A percentile compares a stretch with the other conserved stretches of the same genome.
These are phyloP conservation scores for Brachystomella parvula DNA, from an alignment of 1,140 invertebrate genomes.

Conservation along the genomic window DNA sequence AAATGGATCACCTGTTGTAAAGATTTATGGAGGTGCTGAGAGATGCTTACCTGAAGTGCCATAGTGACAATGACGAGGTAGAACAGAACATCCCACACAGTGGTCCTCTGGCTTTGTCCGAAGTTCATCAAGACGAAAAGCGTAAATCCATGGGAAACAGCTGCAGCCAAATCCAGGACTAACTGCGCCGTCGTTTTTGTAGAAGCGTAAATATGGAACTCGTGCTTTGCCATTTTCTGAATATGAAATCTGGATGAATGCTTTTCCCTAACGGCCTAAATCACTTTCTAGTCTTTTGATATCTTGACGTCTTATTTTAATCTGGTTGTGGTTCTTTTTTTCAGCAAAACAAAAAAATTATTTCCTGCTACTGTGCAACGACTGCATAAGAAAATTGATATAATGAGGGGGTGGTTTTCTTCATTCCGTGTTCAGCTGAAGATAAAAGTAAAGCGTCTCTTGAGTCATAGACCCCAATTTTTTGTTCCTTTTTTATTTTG, in stretches of 20 bases:
- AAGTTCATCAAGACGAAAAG: not conserved
- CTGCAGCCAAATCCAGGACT: constrained; percentile 7
- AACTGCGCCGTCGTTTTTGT: constrained; percentile 17
- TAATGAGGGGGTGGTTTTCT: not conserved
- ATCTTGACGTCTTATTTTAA: not conserved
- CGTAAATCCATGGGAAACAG: constrained; percentile 1
- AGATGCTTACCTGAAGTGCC: constrained; percentile 2
- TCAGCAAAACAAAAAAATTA: not conserved
- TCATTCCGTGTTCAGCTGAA: not conserved
- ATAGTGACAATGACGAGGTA: constrained; percentile 13
- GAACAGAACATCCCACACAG: not conserved
- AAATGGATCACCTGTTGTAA: not conserved
- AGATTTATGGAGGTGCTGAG: not conserved
- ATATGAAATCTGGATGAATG: not conserved
- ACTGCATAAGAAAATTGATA: not conserved
- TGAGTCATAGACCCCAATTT: not conserved
- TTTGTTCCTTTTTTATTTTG: too few relatives aligned
- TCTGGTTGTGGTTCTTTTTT: not conserved
- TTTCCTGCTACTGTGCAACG: not conserved
- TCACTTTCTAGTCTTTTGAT: not conserved
- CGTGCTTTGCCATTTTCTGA: constrained; percentile 9
- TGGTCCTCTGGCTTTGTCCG: not conserved
- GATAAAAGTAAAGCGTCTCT: not conserved
- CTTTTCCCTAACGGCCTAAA: too few relatives aligned
- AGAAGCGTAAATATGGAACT: constrained; percentile 9